Evolutionary conservation across 2,113 vertebrate species (phyloP), one percentile per base, ranked within the genome.

Genomic region (Vulpes lagopus): DNA sequence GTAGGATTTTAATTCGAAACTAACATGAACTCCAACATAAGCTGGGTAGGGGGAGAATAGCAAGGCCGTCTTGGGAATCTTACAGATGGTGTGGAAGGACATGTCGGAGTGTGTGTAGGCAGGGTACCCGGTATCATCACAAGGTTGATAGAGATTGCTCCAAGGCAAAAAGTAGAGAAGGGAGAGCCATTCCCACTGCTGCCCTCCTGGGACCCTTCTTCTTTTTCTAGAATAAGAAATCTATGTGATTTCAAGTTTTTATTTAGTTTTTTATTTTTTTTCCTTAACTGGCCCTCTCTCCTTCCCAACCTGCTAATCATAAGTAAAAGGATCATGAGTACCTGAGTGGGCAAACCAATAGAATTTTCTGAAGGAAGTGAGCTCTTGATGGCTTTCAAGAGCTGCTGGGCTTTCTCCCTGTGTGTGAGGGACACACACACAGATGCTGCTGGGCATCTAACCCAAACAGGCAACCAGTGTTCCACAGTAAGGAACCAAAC

Each of bases 221-320:
- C 49, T 27, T 85, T 73, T 32, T 35, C n/a, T 14, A 16, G 51
- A 74, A 6, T 30, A 62, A 65, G 16, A 82, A 79, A 92, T 65
- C 10, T 35, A 11, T 43, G 22, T 43, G 65, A 59, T 88, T 87
- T n/a, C 1, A 51, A 65, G 11, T 71, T 80, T n/a, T 90, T 38
- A 55, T 79, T 84, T 84, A 62, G 71, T 51, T 65, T 30, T 91
- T 89, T 93, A 90, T 43, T 88, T 27, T 91, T 89, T 93, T 92
- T 43, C 84, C 57, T 35, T 20, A 53, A 82, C 22, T 84, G 27
- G 12, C 57, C 83, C 14, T 85, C 22, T 85, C 38, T 11, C 69
- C 49, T 97, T 97, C 73, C 78, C 30, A 89, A 76, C 14, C 71
- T 85, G 12, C 27, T 80, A 74, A 85, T 32, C 38, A 69, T n/a